Conservation (phyloP, 2,888 invertebrate genomes). For the Exephanes ischioxanthus region DNA sequence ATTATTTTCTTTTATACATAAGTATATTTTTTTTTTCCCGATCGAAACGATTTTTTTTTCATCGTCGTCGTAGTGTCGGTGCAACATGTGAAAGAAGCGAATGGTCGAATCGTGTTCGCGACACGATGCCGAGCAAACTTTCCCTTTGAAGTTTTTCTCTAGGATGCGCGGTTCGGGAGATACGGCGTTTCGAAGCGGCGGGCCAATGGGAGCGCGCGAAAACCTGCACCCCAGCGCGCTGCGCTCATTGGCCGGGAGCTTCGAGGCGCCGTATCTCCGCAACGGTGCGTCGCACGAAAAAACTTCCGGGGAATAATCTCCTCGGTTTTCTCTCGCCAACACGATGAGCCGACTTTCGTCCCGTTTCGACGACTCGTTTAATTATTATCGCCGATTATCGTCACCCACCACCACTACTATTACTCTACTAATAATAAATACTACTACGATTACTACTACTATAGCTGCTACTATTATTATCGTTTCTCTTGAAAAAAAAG, state of each 20-base stretch:
- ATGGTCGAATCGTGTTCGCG: not conserved
- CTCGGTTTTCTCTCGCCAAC: not conserved
- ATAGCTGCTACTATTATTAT: slow-evolving; percentile 55
- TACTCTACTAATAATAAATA: slow-evolving; percentile 60
- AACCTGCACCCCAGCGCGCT: not conserved
- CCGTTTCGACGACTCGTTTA: not conserved
- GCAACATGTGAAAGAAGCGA: not conserved
- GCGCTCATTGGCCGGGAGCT: not conserved
- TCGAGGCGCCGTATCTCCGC: not conserved
- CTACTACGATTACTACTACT: slow-evolving; percentile 81
- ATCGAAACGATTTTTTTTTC: not conserved
- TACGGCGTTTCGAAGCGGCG: not conserved
- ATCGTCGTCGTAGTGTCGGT: not conserved
- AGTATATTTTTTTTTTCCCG: not conserved
- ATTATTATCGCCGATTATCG: slow-evolving; percentile 38
- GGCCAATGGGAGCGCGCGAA: not conserved
- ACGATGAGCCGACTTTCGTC: not conserved
- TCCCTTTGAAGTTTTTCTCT: not conserved
- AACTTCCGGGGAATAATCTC: not conserved
- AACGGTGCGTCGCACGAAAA: not conserved
- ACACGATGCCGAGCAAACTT: not conserved
- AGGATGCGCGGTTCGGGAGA: not conserved
- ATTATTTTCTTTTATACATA: not conserved
- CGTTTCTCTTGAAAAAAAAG: slow-evolving; percentile 50
- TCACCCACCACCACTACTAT: slow-evolving; percentile 47